Evolutionary conservation across 1,140 invertebrate species (phyloP).

Genomic region (Maniola jurtina): DNA sequence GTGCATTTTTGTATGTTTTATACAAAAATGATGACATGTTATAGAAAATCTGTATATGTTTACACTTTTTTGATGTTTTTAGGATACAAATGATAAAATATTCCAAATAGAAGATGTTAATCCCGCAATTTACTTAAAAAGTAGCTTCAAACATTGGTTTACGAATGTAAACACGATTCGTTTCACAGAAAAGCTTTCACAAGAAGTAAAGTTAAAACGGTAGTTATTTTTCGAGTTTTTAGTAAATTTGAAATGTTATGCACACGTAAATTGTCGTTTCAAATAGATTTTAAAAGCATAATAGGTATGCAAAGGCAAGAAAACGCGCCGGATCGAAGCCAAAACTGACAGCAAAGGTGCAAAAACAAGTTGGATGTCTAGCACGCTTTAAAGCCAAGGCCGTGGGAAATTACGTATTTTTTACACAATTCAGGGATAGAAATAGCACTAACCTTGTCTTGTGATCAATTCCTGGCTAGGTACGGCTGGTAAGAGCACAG

Average conservation of each 20-base stretch:
- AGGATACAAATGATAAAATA: no score
- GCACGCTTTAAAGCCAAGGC: constrained; percentile 49
- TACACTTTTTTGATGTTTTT: no score
- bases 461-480: constrained; percentile 57
- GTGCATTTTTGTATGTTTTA: constrained; percentile 58
- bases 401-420: constrained; percentile 37
- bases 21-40: constrained; percentile 63
- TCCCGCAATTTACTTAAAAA: neutral
- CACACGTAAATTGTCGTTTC: neutral
- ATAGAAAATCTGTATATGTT: neutral
- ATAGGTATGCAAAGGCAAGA: constrained; percentile 28
- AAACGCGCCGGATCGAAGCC: constrained; percentile 32
- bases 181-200: neutral
- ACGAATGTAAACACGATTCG: neutral
- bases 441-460: constrained; percentile 70
- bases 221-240: neutral
- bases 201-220: neutral
- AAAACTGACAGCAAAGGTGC: constrained; percentile 43
- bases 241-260: neutral
- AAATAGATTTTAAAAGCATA: neutral
- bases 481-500: constrained; percentile 67
- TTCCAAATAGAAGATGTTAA: no score
- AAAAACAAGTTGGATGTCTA: constrained; percentile 36
- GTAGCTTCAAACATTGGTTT: constrained; percentile 8
- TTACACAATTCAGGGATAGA: constrained; percentile 46